A percentile compares a stretch with the other conserved stretches of the same genome.
These are phyloP conservation scores for Tinea pellionella DNA, from an alignment of 2,888 invertebrate genomes.

Conservation along the genomic window DNA sequence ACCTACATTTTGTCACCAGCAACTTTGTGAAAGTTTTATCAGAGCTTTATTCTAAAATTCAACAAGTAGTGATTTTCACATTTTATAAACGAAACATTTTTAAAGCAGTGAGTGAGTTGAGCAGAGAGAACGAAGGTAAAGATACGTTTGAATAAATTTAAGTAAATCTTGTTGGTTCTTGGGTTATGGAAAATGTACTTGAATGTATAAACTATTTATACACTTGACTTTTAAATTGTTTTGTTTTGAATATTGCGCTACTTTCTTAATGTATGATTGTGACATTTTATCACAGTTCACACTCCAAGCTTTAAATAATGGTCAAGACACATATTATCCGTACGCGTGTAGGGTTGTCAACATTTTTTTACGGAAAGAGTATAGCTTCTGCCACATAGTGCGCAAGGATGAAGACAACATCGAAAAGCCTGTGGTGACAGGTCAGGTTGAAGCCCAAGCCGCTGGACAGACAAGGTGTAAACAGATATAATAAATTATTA, in stretches of 20 bases:
- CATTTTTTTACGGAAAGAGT: too few species aligned
- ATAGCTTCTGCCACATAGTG: too few species aligned
- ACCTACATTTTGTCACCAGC: not conserved
- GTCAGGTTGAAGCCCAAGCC: too few species aligned
- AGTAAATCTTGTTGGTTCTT: conserved; percentile 3
- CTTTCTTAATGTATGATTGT: too few species aligned
- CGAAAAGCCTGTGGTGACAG: too few species aligned
- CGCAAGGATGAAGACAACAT: too few species aligned
- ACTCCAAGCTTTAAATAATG: too few species aligned
- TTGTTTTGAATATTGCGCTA: not conserved
- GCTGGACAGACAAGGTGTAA: too few species aligned
- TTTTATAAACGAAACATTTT: not conserved
- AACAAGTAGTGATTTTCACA: conserved; percentile 1
- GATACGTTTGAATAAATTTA: not conserved
- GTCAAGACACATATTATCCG: too few species aligned
- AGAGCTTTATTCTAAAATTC: not conserved
- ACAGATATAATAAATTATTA: too few species aligned
- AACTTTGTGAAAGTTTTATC: not conserved
- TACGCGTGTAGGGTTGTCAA: too few species aligned
- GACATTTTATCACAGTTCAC: too few species aligned
- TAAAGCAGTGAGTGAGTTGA: not conserved
- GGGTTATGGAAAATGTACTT: not conserved
- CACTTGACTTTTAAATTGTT: not conserved
- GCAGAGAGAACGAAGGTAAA: not conserved
- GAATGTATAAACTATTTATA: not conserved